Percentiles rank a stretch among this genome's conserved stretches.
These are phyloP conservation scores for Paradoxurus hermaphroditus DNA, from an alignment of 2,113 vertebrate genomes.

Conservation along the genomic window DNA sequence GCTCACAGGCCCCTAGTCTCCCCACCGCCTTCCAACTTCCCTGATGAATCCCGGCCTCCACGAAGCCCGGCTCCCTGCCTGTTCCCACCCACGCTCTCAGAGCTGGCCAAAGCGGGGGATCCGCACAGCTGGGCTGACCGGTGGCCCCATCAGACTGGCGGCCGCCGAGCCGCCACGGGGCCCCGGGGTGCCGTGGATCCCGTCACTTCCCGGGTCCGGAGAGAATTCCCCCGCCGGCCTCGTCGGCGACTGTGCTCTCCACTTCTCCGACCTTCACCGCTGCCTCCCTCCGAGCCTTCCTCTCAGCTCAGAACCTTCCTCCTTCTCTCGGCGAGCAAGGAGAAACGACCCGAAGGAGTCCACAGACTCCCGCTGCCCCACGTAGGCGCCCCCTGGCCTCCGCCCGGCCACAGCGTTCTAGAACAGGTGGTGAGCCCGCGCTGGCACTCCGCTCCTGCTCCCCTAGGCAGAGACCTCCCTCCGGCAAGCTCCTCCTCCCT, in stretches of 20 bases:
- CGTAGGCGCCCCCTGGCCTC: too few species aligned
- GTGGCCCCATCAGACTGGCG: background rate
- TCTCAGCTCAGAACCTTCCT: background rate
- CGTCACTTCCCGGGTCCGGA: background rate
- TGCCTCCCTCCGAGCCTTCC: background rate
- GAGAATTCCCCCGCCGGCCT: background rate
- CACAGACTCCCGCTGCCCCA: background rate
- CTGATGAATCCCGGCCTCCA: background rate
- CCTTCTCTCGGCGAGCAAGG: background rate
- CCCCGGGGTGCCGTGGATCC: background rate
- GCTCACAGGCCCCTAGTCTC: background rate
- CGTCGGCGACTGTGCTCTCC: background rate
- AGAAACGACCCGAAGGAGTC: too few species aligned
- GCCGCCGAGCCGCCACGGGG: background rate
- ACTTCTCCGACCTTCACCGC: background rate
- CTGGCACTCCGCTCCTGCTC: background rate
- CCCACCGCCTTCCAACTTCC: background rate
- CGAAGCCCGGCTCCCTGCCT: background rate
- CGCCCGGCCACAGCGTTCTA: too few species aligned
- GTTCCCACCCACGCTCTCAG: background rate
- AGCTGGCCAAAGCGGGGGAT: background rate
- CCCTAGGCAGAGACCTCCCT: background rate
- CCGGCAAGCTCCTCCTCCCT: background rate
- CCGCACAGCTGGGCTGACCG: accelerated
- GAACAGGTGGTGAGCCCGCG: too few species aligned